Base-by-base conservation (phyloP, 2,113 vertebrate genomes). In the Strix aluco region DNA sequence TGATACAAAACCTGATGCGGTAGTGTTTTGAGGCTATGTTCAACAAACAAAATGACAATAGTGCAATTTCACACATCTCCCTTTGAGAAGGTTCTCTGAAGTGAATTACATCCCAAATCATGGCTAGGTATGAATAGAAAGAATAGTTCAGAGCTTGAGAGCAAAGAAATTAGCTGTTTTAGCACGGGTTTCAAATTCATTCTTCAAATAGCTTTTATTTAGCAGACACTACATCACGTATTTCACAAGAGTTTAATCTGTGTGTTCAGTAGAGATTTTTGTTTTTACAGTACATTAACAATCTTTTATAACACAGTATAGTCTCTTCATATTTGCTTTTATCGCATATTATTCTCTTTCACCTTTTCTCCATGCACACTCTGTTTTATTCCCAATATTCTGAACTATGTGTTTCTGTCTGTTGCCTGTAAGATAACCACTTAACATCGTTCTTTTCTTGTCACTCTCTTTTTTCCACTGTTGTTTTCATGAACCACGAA, bases 251-350 rank as follows among this genome's bases (percentile, higher is more conserved):
- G 14, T 44, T 69, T 63, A 32, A 36, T 42, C 34, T 52, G 4
- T 27, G 5, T 47, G 7, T 57, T 21, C 26, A 47, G 22, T 30
- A 71, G 51, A 66, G 12, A 51, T 55, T 79, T 44, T 63, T 59
- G 10, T 3, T 66, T 87, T 86, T 57, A 82, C 5, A 40, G 5
- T 6, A 23, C 0, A 0, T n/a, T 79, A 85, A 52, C 0, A 1
- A 44, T 40, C 7, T 44, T 61, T 57, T 34, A 19, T 51, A 59
- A 40, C 6, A 55, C 12, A 30, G 11, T 27, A 30, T 9, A 73
- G 3, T 46, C 3, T 29, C 23, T 71, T 44, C 4, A 11, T 66
- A 30, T 67, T 78, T 73, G 27, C 7, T 69, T 84, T 72, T 49
- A 32, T 42, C 2, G 2, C 9, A 9, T 59, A 63, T 72, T 80